Conservation (phyloP, 2,888 invertebrate genomes). For the Amblyjoppa fuscipennis region DNA sequence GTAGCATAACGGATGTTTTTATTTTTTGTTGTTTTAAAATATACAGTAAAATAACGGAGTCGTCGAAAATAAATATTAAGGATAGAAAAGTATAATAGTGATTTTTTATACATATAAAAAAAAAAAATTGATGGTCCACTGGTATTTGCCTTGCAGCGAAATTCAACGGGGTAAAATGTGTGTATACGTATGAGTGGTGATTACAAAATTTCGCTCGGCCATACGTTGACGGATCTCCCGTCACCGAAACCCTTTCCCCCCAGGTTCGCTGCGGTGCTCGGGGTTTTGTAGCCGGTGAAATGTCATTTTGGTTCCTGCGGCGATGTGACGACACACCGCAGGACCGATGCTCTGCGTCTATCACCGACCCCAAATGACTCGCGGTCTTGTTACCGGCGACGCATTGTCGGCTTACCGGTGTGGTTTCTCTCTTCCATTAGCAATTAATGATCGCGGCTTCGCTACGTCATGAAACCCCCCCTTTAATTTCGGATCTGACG, state of each 20-base stretch:
- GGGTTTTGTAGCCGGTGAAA: slow-evolving; percentile 35
- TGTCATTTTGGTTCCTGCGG: slow-evolving; percentile 59
- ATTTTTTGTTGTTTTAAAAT: too few relatives aligned
- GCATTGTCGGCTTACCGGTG: slow-evolving; percentile 48
- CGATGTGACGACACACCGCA: slow-evolving; percentile 56
- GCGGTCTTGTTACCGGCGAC: slow-evolving; percentile 51
- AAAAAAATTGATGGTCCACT: background rate
- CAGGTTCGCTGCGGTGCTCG: slow-evolving; percentile 30
- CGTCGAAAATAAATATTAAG: too few relatives aligned
- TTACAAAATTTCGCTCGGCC: slow-evolving; percentile 19
- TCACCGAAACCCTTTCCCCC: slow-evolving; percentile 17
- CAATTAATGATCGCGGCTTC: slow-evolving; percentile 28
- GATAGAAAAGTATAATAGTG: too few relatives aligned
- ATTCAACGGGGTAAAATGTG: background rate
- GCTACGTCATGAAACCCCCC: background rate
- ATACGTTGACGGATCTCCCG: slow-evolving; percentile 19
- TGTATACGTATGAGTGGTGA: background rate
- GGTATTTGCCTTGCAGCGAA: background rate
- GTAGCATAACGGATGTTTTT: too few relatives aligned
- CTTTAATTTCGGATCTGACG: background rate
- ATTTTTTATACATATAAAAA: background rate
- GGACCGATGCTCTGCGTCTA: slow-evolving; percentile 49
- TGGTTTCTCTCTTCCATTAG: slow-evolving; percentile 41
- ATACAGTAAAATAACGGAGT: too few relatives aligned
- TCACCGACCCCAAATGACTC: slow-evolving; percentile 52